These are phyloP conservation scores for Coturnix japonica DNA, from an alignment of 2,113 vertebrate genomes.

Conservation along the genomic window DNA sequence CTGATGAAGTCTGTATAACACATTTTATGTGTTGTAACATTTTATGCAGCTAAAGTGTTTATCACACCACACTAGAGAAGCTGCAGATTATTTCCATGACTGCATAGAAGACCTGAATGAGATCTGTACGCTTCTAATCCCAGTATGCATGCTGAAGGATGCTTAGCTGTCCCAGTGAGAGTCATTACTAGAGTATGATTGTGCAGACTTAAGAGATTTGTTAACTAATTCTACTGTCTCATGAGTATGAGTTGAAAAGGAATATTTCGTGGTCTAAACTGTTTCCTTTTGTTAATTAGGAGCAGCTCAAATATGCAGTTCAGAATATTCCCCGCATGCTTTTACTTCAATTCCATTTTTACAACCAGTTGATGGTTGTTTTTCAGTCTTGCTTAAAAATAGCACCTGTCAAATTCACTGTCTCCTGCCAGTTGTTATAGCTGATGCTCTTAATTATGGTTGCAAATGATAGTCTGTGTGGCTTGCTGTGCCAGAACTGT, in stretches of 20 bases:
- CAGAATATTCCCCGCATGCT: not conserved
- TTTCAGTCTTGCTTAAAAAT: not conserved
- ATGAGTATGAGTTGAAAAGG: not conserved
- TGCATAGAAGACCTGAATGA: not conserved
- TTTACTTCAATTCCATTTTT: not conserved
- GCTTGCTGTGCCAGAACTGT: conserved; percentile 46
- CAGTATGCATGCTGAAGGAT: not conserved
- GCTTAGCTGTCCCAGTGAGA: not conserved
- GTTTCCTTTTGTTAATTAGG: not conserved
- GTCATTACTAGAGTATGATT: not conserved
- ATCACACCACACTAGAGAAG: not conserved
- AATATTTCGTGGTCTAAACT: not conserved
- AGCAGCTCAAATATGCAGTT: not conserved
- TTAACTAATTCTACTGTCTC: not conserved
- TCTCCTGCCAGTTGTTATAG: conserved; percentile 61
- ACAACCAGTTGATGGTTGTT: not conserved
- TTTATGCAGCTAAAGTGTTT: not conserved
- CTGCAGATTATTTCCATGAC: not conserved
- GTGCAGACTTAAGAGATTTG: not conserved
- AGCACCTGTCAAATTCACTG: not conserved
- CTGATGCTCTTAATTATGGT: not conserved
- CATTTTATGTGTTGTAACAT: too few relatives aligned
- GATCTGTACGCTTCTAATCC: not conserved
- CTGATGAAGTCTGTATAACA: not conserved
- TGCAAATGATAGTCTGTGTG: conserved; percentile 46